Percentiles rank a stretch among this genome's conserved stretches.
These are phyloP conservation scores for Microcebus murinus DNA, from an alignment of 2,113 vertebrate species.

Conservation along the genomic window DNA sequence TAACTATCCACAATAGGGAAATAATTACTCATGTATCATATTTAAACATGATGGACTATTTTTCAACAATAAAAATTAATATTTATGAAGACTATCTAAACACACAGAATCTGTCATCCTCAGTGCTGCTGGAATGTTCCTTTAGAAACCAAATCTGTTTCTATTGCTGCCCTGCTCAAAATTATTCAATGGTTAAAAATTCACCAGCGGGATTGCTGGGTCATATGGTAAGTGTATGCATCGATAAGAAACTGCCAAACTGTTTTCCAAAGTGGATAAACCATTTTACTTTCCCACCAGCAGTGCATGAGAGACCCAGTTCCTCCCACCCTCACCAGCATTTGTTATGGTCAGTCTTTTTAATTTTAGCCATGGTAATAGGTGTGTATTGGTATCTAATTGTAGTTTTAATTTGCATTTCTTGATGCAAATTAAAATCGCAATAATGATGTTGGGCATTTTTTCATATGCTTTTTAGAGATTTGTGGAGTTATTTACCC, in stretches of 20 bases:
- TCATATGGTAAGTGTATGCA: no score
- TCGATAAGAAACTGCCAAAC: neutral
- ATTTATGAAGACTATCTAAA: neutral
- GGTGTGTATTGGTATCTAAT: neutral
- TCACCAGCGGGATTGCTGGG: neutral
- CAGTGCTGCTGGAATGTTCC: no score
- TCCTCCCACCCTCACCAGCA: neutral
- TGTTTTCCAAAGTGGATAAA: neutral
- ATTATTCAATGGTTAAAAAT: neutral
- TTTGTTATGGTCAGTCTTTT: neutral
- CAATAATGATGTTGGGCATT: neutral
- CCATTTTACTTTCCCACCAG: neutral
- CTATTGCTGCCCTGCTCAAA: neutral
- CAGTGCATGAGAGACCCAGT: neutral
- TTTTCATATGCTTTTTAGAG: neutral
- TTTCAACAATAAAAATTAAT: slow-evolving; percentile 21
- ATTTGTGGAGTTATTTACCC: neutral
- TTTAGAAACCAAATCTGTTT: neutral
- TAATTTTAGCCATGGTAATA: neutral
- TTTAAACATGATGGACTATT: neutral
- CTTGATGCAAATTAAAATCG: neutral
- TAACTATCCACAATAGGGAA: neutral
- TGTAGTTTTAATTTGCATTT: neutral
- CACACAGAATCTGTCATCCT: neutral
- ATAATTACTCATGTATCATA: neutral